Conservation (phyloP, 2,113 vertebrate species). For the Neomonachus schauinslandi region DNA sequence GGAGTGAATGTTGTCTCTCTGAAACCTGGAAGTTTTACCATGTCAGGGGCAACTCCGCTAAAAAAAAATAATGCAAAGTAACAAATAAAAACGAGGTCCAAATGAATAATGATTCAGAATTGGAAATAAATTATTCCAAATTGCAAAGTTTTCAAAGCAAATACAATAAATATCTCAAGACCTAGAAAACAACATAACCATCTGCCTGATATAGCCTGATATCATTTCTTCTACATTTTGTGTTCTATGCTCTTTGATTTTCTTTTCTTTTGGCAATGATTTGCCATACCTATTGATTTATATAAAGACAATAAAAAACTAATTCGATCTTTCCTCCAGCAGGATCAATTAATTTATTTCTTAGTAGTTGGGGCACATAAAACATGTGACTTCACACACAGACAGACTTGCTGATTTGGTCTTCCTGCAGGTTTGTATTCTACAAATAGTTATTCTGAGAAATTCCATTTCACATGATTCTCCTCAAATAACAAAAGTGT, state of each 20-base stretch:
- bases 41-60: fast-evolving
- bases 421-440: neutral
- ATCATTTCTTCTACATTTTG: neutral
- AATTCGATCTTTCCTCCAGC: neutral
- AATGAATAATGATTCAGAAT: neutral
- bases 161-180: neutral
- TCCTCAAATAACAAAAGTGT: neutral
- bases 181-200: neutral
- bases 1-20: neutral
- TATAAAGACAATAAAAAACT: neutral
- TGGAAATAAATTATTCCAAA: neutral
- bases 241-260: neutral
- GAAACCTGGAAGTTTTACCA: neutral
- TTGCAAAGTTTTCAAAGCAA: neutral
- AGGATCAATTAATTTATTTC: neutral
- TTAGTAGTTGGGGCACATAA: neutral
- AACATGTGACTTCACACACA: neutral
- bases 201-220: neutral
- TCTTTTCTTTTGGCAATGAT: neutral
- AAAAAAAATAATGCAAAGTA: neutral
- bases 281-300: neutral
- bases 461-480: neutral
- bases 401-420: neutral
- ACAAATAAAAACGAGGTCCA: neutral
- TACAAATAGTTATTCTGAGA: neutral